Percentiles rank a stretch among this genome's conserved stretches.
These are phyloP conservation scores for Rhinogobio ventralis DNA, from an alignment of 2,797 vertebrate genomes.

Conservation along the genomic window DNA sequence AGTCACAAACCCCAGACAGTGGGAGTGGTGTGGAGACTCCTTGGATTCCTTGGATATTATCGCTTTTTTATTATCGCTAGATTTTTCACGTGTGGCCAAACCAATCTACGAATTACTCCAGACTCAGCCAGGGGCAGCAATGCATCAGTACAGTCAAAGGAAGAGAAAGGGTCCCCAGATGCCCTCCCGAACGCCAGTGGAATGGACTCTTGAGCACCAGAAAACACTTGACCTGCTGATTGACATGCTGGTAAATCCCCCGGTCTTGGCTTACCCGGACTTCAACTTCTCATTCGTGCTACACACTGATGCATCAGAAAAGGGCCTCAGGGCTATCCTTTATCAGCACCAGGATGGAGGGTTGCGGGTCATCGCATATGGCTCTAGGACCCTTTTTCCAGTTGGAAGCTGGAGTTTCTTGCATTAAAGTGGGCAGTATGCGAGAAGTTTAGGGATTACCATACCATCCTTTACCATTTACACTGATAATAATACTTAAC, in stretches of 20 bases:
- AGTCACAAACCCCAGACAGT: slow-evolving; percentile 14
- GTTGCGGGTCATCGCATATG: neutral
- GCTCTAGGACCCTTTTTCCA: neutral
- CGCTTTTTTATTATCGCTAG: slow-evolving; percentile 34
- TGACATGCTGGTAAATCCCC: neutral
- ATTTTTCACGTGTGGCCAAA: slow-evolving; percentile 49
- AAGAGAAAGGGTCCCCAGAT: too few species aligned
- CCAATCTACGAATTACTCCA: slow-evolving; percentile 44
- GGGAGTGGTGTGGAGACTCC: slow-evolving; percentile 29
- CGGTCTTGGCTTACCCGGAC: neutral
- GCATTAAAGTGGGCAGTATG: too few species aligned
- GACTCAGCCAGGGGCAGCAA: slow-evolving; percentile 23
- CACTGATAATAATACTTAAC: too few species aligned
- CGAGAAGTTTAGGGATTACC: too few species aligned
- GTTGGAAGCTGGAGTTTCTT: neutral
- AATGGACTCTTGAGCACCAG: neutral
- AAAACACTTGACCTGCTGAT: neutral
- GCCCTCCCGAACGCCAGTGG: too few species aligned
- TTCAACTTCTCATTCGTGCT: neutral
- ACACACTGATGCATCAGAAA: slow-evolving; percentile 6
- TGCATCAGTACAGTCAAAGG: too few species aligned
- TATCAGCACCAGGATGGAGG: neutral
- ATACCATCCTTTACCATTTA: too few species aligned
- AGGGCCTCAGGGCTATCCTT: neutral
- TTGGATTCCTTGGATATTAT: slow-evolving; percentile 50